These are phyloP conservation scores for Eclectus roratus DNA, from an alignment of 2,113 vertebrate species.

Conservation along the genomic window DNA sequence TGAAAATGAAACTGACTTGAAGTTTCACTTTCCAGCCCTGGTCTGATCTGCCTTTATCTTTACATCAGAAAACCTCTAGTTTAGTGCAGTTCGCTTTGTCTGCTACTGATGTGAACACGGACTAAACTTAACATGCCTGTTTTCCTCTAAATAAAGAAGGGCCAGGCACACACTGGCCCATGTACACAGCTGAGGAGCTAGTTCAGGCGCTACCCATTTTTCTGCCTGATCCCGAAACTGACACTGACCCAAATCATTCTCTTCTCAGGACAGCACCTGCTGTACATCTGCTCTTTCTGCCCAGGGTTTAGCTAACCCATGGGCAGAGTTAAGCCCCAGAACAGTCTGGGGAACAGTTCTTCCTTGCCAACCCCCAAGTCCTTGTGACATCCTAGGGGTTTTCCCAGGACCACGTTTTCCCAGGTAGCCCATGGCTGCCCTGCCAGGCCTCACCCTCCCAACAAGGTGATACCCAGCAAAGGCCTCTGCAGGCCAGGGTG, in stretches of 20 bases:
- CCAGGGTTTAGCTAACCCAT: no score
- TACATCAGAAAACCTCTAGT: not conserved
- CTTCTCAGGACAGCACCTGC: no score
- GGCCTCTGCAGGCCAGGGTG: not conserved
- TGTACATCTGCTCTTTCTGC: not conserved
- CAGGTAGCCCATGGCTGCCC: not conserved
- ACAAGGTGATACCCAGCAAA: accelerated
- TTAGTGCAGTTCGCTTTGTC: not conserved
- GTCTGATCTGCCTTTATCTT: not conserved
- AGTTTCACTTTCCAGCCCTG: not conserved
- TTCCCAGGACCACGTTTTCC: not conserved
- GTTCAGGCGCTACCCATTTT: not conserved
- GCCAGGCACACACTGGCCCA: not conserved
- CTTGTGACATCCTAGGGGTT: not conserved
- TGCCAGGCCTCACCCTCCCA: not conserved
- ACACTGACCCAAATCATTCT: no score
- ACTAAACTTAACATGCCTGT: not conserved
- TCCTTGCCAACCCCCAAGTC: accelerated
- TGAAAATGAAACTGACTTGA: not conserved
- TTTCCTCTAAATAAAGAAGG: not conserved
- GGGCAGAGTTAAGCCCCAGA: not conserved
- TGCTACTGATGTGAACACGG: not conserved
- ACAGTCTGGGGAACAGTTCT: no score
- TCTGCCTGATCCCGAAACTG: not conserved
- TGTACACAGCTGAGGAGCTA: accelerated